Evolutionary conservation across 2,113 vertebrate genomes (phyloP).

Genomic region (Corythoichthys intestinalis): DNA sequence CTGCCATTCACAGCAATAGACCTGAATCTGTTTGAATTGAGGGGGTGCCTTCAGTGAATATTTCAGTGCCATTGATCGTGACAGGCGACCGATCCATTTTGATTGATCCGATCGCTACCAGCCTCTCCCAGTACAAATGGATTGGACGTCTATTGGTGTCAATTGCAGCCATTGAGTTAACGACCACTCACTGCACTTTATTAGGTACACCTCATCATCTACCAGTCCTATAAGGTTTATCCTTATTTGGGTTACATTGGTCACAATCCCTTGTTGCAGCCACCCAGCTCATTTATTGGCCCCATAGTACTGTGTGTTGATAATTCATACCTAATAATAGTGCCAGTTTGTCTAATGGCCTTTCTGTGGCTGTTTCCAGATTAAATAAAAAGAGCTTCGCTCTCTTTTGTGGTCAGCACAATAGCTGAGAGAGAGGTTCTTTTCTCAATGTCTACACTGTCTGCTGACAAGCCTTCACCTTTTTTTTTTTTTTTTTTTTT

Average conservation of each 20-base stretch:
- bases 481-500: background rate
- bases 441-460: slow-evolving; percentile 6
- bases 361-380: background rate
- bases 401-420: background rate
- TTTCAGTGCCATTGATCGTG: too few relatives aligned
- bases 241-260: too few relatives aligned
- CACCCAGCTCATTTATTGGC: background rate
- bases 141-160: too few relatives aligned
- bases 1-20: too few relatives aligned
- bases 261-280: too few relatives aligned
- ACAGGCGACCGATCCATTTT: too few relatives aligned
- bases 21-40: too few relatives aligned
- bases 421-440: slow-evolving; percentile 10
- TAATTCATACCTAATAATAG: background rate
- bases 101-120: too few relatives aligned
- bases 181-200: background rate
- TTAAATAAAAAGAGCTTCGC: slow-evolving; percentile 15
- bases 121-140: too few relatives aligned
- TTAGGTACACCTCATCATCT: background rate
- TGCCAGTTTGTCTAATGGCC: background rate
- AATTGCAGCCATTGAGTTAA: too few relatives aligned
- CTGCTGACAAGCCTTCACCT: slow-evolving; percentile 9
- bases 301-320: background rate
- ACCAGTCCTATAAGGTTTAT: background rate
- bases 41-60: too few relatives aligned